Evolutionary conservation across 2,113 vertebrate species (phyloP).

Genomic region (Rhynchomys soricoides): DNA sequence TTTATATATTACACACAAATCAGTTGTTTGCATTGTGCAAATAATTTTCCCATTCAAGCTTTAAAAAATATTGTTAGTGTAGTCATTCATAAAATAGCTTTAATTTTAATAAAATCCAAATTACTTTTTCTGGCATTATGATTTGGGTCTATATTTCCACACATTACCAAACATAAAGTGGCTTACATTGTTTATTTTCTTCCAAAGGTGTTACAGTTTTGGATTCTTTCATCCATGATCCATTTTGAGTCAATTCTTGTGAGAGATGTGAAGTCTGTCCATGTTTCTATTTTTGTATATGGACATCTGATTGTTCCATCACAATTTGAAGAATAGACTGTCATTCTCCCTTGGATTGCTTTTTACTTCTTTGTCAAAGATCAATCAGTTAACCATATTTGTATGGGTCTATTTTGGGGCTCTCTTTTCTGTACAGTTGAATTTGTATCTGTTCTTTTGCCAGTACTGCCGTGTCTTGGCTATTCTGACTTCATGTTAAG

Average conservation of each 20-base stretch:
- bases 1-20: neutral
- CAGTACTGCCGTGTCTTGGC: neutral
- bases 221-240: neutral
- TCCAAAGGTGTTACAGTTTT: neutral
- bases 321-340: neutral
- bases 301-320: neutral
- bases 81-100: neutral
- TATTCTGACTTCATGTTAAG: neutral
- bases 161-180: neutral
- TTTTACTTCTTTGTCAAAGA: slow-evolving; percentile 16
- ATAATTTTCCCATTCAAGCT: neutral
- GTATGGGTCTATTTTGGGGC: neutral
- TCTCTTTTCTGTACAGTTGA: neutral
- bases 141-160: neutral
- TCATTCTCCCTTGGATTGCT: neutral
- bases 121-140: neutral
- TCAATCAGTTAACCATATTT: neutral
- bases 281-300: slow-evolving; percentile 40
- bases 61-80: neutral
- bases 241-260: neutral
- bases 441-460: neutral
- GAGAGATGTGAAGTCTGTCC: neutral
- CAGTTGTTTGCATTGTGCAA: neutral
- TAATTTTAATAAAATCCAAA: neutral
- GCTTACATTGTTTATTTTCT: neutral